Conservation (phyloP, 2,888 invertebrate genomes). For the Euclidia mi region DNA sequence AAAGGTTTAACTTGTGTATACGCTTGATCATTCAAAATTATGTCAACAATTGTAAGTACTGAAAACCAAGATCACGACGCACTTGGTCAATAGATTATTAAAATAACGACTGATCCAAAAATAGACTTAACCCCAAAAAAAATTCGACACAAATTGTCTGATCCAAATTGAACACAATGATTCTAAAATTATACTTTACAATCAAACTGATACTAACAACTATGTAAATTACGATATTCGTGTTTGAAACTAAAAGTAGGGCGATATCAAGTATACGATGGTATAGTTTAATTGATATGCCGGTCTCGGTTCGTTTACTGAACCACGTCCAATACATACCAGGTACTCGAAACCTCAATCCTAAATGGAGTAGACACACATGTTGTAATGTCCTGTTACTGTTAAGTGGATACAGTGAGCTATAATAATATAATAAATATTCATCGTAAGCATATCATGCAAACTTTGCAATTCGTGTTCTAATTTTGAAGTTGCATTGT, state of each 20-base stretch:
- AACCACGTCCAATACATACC: conserved; percentile 61
- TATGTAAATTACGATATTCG: conserved; percentile 56
- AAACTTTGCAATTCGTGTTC: too few relatives aligned
- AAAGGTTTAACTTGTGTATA: neutral
- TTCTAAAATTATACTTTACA: conserved; percentile 12
- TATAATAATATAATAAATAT: too few relatives aligned
- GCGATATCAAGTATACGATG: conserved; percentile 65
- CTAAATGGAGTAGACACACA: conserved; percentile 53
- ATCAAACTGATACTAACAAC: conserved; percentile 28
- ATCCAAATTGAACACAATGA: neutral
- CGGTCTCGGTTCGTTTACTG: conserved; percentile 71
- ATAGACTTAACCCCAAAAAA: conserved; percentile 7
- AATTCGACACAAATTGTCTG: conserved; percentile 28
- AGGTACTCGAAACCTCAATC: conserved; percentile 61
- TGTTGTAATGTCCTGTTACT: conserved; percentile 59
- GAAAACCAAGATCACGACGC: neutral
- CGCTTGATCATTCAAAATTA: neutral
- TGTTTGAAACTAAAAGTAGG: conserved; percentile 70
- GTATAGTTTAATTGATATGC: conserved; percentile 79
- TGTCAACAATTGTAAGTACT: neutral
- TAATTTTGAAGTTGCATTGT: too few relatives aligned
- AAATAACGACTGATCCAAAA: conserved; percentile 1
- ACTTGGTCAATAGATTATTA: neutral
- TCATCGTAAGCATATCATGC: conserved; percentile 13
- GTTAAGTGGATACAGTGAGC: neutral